Evolutionary conservation across 2,113 vertebrate genomes (phyloP).

Genomic region (Corythaixoides concolor): DNA sequence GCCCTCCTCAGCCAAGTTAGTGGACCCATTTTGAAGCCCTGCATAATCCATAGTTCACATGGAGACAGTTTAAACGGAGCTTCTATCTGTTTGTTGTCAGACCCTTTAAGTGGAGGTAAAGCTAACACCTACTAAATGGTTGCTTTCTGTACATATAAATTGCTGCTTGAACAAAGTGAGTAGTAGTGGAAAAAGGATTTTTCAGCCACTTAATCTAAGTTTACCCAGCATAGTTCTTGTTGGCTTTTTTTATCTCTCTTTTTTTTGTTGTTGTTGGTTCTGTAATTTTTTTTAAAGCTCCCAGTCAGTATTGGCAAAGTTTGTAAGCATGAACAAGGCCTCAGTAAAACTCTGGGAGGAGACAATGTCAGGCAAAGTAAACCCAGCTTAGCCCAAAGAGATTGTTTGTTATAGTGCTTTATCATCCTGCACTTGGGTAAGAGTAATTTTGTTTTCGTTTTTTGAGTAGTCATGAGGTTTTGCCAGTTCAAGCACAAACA

Average conservation of each 20-base stretch:
- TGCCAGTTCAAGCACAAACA: neutral
- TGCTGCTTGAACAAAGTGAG: neutral
- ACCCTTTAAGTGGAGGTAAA: neutral
- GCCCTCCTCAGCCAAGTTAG: neutral
- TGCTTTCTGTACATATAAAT: neutral
- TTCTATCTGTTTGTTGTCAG: neutral
- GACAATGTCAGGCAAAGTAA: neutral
- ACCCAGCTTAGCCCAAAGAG: neutral
- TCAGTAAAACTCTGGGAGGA: neutral
- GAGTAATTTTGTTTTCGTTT: too few species aligned
- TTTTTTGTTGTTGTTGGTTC: too few species aligned
- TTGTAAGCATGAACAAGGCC: neutral
- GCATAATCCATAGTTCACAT: neutral
- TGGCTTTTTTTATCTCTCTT: neutral
- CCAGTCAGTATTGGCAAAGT: neutral
- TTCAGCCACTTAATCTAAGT: neutral
- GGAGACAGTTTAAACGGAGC: neutral
- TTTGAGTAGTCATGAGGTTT: neutral
- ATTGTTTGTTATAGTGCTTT: neutral
- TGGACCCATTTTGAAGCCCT: neutral
- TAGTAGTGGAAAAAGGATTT: neutral
- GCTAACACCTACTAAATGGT: neutral
- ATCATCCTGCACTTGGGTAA: neutral
- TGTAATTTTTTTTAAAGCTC: neutral
- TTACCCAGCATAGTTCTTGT: neutral